Conservation (phyloP, 2,113 vertebrate species). For the Proterorhinus semilunaris region DNA sequence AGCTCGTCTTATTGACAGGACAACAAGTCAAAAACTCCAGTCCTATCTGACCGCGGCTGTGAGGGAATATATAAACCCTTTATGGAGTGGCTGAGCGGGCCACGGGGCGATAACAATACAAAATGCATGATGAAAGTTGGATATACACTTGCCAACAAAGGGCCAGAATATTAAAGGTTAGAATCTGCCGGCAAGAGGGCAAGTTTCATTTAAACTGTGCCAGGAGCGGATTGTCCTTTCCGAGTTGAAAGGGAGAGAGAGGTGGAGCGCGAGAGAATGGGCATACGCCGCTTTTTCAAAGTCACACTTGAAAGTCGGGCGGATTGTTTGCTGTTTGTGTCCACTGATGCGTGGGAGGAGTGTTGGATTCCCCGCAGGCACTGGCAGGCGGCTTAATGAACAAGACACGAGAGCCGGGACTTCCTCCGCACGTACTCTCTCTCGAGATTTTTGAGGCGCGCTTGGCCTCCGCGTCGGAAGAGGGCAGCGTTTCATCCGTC, state of each 20-base stretch:
- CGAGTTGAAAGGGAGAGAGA: slow-evolving; percentile 37
- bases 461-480: slow-evolving; percentile 60
- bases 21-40: slow-evolving; percentile 45
- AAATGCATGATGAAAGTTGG: slow-evolving; percentile 70
- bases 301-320: slow-evolving; percentile 70
- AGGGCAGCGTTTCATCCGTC: slow-evolving; percentile 44
- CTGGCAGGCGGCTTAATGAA: slow-evolving; percentile 61
- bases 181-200: slow-evolving; percentile 66
- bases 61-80: slow-evolving; percentile 40
- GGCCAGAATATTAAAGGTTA: slow-evolving; percentile 75
- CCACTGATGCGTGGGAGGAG: slow-evolving; percentile 57
- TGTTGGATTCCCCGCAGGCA: slow-evolving; percentile 62
- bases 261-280: slow-evolving; percentile 14
- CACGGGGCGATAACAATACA: slow-evolving; percentile 52
- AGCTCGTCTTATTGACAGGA: slow-evolving; percentile 29
- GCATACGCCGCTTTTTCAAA: slow-evolving; percentile 60
- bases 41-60: slow-evolving; percentile 29
- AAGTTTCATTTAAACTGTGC: slow-evolving; percentile 76
- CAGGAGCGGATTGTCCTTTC: slow-evolving; percentile 62
- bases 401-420: slow-evolving; percentile 51
- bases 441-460: slow-evolving; percentile 22
- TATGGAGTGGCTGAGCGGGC: slow-evolving; percentile 33
- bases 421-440: slow-evolving; percentile 43
- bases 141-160: slow-evolving; percentile 70
- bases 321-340: slow-evolving; percentile 68